phyloP scores from a whole-genome alignment of 2,797 vertebrate species.

The Sebastes aleutianus region DNA sequence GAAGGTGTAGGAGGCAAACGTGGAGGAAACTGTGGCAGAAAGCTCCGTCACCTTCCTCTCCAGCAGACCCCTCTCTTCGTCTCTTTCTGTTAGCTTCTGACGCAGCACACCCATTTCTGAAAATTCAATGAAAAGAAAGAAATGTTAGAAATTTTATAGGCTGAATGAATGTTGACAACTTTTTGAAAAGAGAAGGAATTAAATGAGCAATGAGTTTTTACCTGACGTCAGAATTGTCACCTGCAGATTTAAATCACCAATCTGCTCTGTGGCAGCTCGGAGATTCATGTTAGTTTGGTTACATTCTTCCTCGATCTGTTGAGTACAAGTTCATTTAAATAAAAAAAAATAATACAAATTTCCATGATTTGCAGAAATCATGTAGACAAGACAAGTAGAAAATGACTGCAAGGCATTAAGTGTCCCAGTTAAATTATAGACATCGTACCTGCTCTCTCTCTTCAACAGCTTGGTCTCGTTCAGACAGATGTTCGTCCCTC shows the following conservation, averaged over 20 bases:
- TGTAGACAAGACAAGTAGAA: neutral
- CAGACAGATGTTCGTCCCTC: constrained; percentile 52
- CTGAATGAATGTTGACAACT: neutral
- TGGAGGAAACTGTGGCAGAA: constrained; percentile 80
- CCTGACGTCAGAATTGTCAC: constrained; percentile 81
- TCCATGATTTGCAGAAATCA: neutral
- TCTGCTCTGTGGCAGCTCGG: constrained; percentile 72
- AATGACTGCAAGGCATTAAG: neutral
- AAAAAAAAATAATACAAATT: neutral
- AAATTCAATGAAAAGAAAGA: neutral
- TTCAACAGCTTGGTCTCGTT: constrained; percentile 66
- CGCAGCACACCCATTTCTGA: constrained; percentile 81
- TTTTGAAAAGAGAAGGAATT: neutral
- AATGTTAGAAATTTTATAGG: neutral
- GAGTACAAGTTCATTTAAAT: neutral
- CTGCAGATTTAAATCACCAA: constrained; percentile 79
- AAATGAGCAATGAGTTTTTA: constrained; percentile 44
- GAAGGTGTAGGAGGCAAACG: constrained; percentile 80
- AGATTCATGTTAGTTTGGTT: constrained; percentile 57
- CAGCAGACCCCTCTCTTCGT: constrained; percentile 69
- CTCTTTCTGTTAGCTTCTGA: constrained; percentile 74
- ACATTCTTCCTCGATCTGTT: constrained; percentile 75
- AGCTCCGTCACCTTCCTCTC: constrained; percentile 78
- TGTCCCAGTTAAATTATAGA: neutral
- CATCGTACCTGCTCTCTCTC: constrained; percentile 74